Evolutionary conservation across 2,797 vertebrate species (phyloP).

Genomic region (Myripristis murdjan): DNA sequence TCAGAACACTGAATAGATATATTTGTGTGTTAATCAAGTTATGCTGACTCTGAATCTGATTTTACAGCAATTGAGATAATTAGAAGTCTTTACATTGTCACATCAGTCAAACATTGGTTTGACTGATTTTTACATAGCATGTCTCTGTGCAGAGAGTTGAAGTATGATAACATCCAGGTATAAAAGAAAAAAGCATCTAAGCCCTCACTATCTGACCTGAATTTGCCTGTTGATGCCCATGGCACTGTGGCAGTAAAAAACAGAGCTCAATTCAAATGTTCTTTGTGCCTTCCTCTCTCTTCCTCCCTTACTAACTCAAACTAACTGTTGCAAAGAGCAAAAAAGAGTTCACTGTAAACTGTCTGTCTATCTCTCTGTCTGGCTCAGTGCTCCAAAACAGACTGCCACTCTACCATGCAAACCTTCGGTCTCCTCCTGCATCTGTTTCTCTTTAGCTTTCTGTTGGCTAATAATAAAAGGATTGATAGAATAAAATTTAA

Average conservation of each 20-base stretch:
- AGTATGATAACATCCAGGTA: not conserved
- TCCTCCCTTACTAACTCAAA: not conserved
- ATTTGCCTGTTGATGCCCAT: conserved; percentile 1
- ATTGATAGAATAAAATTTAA: too few species aligned
- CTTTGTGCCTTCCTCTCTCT: not conserved
- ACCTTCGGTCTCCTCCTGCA: not conserved
- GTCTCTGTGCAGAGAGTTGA: not conserved
- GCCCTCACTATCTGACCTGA: not conserved
- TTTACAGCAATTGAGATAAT: too few species aligned
- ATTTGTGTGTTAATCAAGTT: too few species aligned
- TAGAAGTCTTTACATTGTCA: too few species aligned
- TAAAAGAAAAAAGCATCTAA: conserved; percentile 16
- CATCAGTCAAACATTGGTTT: too few species aligned
- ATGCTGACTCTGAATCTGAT: too few species aligned
- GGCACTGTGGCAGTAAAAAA: not conserved
- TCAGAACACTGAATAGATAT: too few species aligned
- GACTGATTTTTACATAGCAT: not conserved
- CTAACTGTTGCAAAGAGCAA: not conserved
- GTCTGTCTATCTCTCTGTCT: not conserved
- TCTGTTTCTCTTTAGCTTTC: not conserved
- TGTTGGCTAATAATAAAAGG: not conserved
- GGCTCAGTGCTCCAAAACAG: not conserved
- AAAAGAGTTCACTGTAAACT: not conserved
- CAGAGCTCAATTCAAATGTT: conserved; percentile 6
- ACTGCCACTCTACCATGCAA: too few species aligned